These are phyloP conservation scores for Lepus townsendii DNA, from an alignment of 2,797 vertebrate species.

Conservation along the genomic window DNA sequence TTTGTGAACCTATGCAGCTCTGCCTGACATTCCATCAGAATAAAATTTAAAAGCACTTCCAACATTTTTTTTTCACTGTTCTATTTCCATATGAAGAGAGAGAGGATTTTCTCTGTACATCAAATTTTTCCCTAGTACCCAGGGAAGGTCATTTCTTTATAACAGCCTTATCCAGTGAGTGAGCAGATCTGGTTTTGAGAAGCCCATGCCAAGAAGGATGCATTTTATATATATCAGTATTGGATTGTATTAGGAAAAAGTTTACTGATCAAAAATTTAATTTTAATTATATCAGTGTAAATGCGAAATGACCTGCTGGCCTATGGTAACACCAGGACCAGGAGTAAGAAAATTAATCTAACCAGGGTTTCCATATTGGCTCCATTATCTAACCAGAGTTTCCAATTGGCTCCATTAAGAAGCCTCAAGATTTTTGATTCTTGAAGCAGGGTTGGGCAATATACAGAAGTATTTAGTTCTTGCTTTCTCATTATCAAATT, in stretches of 20 bases:
- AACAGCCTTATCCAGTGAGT: neutral
- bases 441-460: neutral
- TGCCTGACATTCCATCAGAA: constrained; percentile 65
- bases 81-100: constrained; percentile 44
- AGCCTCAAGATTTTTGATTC: neutral
- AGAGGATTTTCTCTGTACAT: neutral
- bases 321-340: neutral
- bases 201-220: neutral
- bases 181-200: neutral
- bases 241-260: neutral
- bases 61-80: constrained; percentile 22
- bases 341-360: constrained; percentile 28
- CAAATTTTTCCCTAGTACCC: neutral
- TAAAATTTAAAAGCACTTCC: constrained; percentile 10
- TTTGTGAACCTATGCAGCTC: constrained; percentile 36
- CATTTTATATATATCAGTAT: neutral
- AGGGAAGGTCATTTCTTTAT: no score
- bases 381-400: neutral
- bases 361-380: neutral
- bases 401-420: neutral
- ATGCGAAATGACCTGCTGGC: neutral
- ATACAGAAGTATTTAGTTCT: neutral
- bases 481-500: constrained; percentile 29
- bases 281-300: neutral
- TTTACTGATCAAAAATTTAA: neutral